Conservation (phyloP, 1,140 invertebrate species). For the Globodera ellingtonae region DNA sequence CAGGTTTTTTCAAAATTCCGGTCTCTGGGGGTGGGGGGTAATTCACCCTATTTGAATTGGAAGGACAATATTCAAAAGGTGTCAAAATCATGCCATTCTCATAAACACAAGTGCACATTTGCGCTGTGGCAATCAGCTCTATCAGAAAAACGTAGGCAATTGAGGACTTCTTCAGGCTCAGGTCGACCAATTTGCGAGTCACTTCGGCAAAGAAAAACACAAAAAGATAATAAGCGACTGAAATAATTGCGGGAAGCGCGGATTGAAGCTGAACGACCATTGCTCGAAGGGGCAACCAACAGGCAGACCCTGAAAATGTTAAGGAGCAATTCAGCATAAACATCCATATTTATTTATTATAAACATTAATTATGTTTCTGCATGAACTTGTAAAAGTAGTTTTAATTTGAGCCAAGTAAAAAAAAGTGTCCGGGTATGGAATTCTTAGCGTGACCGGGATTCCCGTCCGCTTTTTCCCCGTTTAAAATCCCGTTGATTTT, state of each 20-base stretch:
- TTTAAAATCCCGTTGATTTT: no score
- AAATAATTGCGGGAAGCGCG: conserved; percentile 40
- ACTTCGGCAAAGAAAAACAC: conserved; percentile 50
- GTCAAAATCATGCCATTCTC: conserved; percentile 51
- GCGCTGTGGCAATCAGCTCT: conserved; percentile 57
- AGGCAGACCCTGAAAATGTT: neutral
- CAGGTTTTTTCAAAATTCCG: no score
- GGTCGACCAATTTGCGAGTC: conserved; percentile 45
- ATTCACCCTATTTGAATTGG: conserved; percentile 10
- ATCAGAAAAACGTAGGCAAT: conserved; percentile 45
- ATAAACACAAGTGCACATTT: conserved; percentile 64
- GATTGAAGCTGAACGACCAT: neutral
- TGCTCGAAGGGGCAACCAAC: neutral
- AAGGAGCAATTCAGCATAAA: neutral
- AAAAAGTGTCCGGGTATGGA: no score
- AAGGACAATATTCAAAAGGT: conserved; percentile 5
- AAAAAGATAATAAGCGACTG: conserved; percentile 39
- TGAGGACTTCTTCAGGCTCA: conserved; percentile 39
- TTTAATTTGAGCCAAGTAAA: no score
- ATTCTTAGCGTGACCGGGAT: no score
- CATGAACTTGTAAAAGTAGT: no score
- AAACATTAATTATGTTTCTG: no score
- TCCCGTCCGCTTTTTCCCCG: no score
- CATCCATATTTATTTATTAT: no score
- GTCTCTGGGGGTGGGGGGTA: no score